Evolutionary conservation across 2,888 invertebrate genomes (phyloP), one percentile per base, ranked within the genome.

Genomic region (Arge pagana): DNA sequence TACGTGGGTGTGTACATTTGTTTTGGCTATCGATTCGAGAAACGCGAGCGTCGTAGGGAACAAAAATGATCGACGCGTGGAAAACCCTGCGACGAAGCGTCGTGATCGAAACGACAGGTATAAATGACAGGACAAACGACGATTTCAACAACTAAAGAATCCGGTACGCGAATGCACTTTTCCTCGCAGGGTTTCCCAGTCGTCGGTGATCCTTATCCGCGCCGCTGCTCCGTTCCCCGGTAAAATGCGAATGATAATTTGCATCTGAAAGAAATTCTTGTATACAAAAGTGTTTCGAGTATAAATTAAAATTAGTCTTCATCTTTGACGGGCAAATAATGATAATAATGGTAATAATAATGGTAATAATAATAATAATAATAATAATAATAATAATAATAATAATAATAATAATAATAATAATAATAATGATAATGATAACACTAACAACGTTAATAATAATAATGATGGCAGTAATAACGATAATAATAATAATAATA

Each of bases 381-480:
- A 55, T 57, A 50, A 50, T 54, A 56, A 41, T 26, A 37, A 45
- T 13, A 43, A 35, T 55, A 42, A 42, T 43, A 41, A 51, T 45
- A 45, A 50, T 40, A 54, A 50, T 41, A 53, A 58, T 31, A 53
- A 54, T 59, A 45, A 45, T 45, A 23, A 45, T 33, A 23, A 23
- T 52, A 33, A 60, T 48, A 55, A 55, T 57, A 50, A 50, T 54
- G 55, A 41, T 26, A 37, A 45, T 13, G 40, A 35, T 55, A 42
- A 42, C 41, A 41, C n/a, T n/a, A n/a, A n/a, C n/a, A n/a, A n/a
- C n/a, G n/a, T 53, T 45, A 45, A 50, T 40, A 54, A 50, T 41
- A 53, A 58, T 31, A 53, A 54, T 59, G 35, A 45, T 45, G 33
- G 35, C 31, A 23, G 33, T 52, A 33, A 60, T 48, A 55, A 55